Evolutionary conservation across 2,888 invertebrate genomes (phyloP).

Genomic region (Drosophila helvetica): DNA sequence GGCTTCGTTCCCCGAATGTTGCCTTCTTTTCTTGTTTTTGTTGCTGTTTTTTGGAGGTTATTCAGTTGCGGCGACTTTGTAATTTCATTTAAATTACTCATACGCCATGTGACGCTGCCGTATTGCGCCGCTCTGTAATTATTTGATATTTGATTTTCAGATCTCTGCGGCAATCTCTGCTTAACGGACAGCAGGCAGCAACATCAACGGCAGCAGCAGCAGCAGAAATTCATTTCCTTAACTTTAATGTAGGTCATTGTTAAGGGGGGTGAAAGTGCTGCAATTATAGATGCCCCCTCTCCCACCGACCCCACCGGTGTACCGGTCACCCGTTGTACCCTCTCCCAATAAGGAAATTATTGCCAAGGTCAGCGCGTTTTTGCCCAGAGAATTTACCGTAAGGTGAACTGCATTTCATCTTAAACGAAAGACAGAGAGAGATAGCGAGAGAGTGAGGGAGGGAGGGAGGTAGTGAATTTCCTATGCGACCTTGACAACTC

Average conservation of each 20-base stretch:
- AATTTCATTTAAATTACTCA: slow-evolving; percentile 72
- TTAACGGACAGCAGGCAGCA: slow-evolving; percentile 2
- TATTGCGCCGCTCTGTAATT: slow-evolving; percentile 35
- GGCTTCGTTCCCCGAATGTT: background rate
- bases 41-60: slow-evolving; percentile 62
- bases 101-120: slow-evolving; percentile 52
- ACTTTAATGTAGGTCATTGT: slow-evolving; percentile 66
- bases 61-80: slow-evolving; percentile 59
- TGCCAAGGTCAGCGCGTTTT: slow-evolving; percentile 44
- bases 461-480: slow-evolving; percentile 16
- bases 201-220: background rate
- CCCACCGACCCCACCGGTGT: background rate
- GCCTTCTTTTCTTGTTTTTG: slow-evolving; percentile 14
- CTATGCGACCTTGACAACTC: slow-evolving; percentile 38
- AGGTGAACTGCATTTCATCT: slow-evolving; percentile 49
- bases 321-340: background rate
- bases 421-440: slow-evolving; percentile 16
- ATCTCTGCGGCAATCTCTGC: slow-evolving; percentile 21
- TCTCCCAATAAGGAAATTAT: slow-evolving; percentile 48
- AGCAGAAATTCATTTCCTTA: slow-evolving; percentile 49
- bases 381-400: slow-evolving; percentile 33
- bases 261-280: slow-evolving; percentile 67
- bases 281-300: slow-evolving; percentile 30
- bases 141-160: slow-evolving; percentile 28
- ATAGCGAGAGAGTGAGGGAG: background rate